Conservation (phyloP, 2,797 vertebrate genomes). For the Tapera naevia region DNA sequence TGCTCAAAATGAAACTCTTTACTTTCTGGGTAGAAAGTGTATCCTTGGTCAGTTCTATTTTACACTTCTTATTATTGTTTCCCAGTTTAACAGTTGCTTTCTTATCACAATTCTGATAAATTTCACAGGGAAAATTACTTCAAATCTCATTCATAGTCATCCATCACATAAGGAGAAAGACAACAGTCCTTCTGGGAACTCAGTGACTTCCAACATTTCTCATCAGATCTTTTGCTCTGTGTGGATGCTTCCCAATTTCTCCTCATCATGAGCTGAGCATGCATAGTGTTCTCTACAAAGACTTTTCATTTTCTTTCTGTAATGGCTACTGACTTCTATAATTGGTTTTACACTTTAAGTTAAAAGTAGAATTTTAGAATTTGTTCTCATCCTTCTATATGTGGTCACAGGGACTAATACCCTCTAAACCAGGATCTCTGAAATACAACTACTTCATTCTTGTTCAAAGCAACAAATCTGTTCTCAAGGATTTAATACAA, state of each 20-base stretch:
- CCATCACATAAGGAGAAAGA: not conserved
- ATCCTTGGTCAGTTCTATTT: not conserved
- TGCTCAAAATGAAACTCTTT: not conserved
- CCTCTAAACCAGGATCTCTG: not conserved
- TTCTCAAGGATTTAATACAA: not conserved
- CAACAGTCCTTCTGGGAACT: not conserved
- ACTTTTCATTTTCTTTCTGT: not conserved
- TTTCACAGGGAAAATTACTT: not conserved
- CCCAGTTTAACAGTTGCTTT: not conserved
- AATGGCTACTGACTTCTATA: not conserved
- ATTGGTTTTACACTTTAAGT: not conserved
- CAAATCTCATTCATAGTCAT: not conserved
- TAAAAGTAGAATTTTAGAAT: not conserved
- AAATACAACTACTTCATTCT: not conserved
- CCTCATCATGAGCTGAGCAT: not conserved
- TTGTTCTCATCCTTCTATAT: not conserved
- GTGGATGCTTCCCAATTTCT: not conserved
- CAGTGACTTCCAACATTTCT: not conserved
- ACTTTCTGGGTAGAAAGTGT: not conserved
- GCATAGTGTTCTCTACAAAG: not conserved
- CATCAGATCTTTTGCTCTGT: not conserved
- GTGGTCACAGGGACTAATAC: not conserved
- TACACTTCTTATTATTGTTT: not conserved
- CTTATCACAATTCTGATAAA: not conserved
- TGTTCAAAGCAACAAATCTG: not conserved